Evolutionary conservation across 2,113 vertebrate species (phyloP).

Genomic region (Phalacrocorax carbo): DNA sequence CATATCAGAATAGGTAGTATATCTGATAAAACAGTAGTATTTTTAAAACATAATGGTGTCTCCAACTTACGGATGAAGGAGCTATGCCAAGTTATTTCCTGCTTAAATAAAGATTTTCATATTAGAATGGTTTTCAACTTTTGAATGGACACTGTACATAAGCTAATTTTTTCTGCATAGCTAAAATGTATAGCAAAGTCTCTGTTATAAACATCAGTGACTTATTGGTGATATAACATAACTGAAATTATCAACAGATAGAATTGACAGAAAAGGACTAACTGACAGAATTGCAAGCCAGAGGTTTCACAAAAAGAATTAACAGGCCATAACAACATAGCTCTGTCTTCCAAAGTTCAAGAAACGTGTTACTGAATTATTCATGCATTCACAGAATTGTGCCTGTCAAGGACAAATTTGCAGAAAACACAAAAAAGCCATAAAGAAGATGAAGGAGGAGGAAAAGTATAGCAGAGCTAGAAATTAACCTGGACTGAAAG

Average conservation of each 20-base stretch:
- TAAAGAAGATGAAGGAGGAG: neutral
- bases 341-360: constrained; percentile 23
- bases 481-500: neutral
- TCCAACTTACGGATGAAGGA: neutral
- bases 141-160: neutral
- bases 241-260: constrained; percentile 19
- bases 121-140: neutral
- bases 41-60: neutral
- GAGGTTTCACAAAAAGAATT: constrained; percentile 35
- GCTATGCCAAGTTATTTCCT: neutral
- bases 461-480: neutral
- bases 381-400: neutral
- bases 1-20: neutral
- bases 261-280: constrained; percentile 49
- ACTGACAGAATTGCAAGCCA: constrained; percentile 9
- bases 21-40: neutral
- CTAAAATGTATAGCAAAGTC: neutral
- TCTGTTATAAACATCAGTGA: neutral
- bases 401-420: neutral
- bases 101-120: neutral
- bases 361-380: constrained; percentile 1
- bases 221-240: neutral
- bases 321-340: neutral
- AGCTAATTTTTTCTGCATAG: neutral
- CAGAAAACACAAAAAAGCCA: neutral